Percentiles rank a stretch among this genome's conserved stretches.
Evolutionary conservation across 2,797 vertebrate genomes (phyloP).

Genomic region (Luscinia megarhynchos): DNA sequence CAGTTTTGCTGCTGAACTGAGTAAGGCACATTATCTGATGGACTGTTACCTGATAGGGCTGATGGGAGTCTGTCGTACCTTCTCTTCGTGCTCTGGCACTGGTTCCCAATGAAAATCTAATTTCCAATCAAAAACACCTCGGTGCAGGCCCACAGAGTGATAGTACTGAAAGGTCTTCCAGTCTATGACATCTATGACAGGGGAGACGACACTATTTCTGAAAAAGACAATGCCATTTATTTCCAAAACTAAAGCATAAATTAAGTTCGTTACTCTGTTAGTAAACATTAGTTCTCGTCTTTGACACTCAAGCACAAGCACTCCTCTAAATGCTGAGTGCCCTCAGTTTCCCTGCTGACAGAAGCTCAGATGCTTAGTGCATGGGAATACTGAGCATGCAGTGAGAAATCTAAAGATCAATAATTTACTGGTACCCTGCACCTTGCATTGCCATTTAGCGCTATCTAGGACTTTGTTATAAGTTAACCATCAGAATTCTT

Average conservation of each 20-base stretch:
- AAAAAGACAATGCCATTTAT: conserved; percentile 3
- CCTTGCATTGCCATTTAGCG: not conserved
- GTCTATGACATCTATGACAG: conserved; percentile 87
- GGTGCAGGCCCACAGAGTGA: conserved; percentile 79
- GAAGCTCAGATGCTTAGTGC: not conserved
- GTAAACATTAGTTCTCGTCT: not conserved
- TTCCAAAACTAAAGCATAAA: not conserved
- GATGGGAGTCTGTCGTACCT: conserved; percentile 75
- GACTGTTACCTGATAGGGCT: conserved; percentile 82
- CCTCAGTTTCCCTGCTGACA: not conserved
- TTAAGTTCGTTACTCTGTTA: not conserved
- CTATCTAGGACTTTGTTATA: not conserved
- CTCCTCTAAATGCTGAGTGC: not conserved
- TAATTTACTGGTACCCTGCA: not conserved
- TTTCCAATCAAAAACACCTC: conserved; percentile 88
- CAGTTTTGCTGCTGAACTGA: not conserved
- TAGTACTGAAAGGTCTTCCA: conserved; percentile 87
- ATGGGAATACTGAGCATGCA: not conserved
- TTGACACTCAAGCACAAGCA: not conserved
- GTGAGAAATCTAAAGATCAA: not conserved
- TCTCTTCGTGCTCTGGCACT: conserved; percentile 71
- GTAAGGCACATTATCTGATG: not conserved
- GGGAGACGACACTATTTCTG: conserved; percentile 87
- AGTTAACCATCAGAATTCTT: not conserved
- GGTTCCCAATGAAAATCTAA: conserved; percentile 88